phyloP scores from a whole-genome alignment of 2,797 vertebrate species.

The Cichlasoma orientale region DNA sequence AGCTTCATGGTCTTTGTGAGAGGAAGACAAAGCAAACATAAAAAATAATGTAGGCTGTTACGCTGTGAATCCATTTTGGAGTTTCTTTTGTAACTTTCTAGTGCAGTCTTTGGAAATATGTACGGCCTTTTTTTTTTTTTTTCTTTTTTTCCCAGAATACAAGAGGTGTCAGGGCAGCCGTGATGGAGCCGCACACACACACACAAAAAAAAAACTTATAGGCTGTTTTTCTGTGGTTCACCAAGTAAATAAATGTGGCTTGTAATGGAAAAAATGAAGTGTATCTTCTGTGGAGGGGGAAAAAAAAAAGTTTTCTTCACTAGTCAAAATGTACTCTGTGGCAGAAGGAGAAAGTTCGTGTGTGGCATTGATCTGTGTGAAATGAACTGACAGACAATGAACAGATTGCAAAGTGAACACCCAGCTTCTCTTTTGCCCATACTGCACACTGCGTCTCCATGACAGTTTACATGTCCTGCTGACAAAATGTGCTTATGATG shows the following conservation, averaged over 20 bases:
- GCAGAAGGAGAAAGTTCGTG: constrained; percentile 20
- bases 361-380: constrained; percentile 52
- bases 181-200: constrained; percentile 5
- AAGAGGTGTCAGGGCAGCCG: constrained; percentile 13
- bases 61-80: constrained; percentile 22
- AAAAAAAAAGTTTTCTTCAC: constrained; percentile 2
- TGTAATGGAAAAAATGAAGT: constrained; percentile 16
- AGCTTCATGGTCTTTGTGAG: constrained; percentile 41
- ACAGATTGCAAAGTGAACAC: constrained; percentile 72
- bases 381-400: constrained; percentile 75
- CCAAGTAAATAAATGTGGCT: constrained; percentile 21
- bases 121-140: not conserved
- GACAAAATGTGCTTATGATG: constrained; percentile 56
- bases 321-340: constrained; percentile 29
- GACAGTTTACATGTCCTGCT: constrained; percentile 75
- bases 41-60: not conserved
- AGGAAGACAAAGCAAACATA: constrained; percentile 29
- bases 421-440: constrained; percentile 55
- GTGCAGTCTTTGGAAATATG: constrained; percentile 5
- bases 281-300: not conserved
- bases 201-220: not conserved
- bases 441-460: constrained; percentile 42
- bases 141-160: not conserved
- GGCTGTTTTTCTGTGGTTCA: not conserved
- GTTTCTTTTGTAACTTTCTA: constrained; percentile 23